Percentiles rank a stretch among this genome's conserved stretches.
Conservation (phyloP, 1,140 invertebrate genomes). For the Hylaeus volcanicus region DNA sequence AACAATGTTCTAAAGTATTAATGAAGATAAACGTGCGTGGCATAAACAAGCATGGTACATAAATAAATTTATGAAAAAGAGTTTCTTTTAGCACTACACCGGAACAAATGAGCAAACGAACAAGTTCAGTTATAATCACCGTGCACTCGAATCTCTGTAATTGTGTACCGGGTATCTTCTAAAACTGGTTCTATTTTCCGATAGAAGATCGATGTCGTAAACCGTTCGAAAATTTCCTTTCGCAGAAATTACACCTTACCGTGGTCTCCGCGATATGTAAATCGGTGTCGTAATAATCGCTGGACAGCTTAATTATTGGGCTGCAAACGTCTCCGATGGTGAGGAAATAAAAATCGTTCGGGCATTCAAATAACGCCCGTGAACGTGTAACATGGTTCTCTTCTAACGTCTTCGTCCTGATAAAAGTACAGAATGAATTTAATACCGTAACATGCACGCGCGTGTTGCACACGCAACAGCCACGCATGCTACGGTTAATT, state of each 20-base stretch:
- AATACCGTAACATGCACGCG: constrained; percentile 56
- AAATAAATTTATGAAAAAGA: no score
- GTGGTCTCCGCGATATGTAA: constrained; percentile 14
- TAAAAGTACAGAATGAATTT: constrained; percentile 52
- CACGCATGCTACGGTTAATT: constrained; percentile 65
- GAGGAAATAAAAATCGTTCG: neutral
- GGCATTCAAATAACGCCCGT: neutral
- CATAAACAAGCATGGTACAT: no score
- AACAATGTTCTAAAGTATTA: no score
- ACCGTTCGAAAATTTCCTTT: constrained; percentile 5
- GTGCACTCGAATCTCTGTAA: no score
- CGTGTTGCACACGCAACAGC: constrained; percentile 48
- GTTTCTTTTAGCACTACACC: no score
- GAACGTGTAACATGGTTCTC: neutral
- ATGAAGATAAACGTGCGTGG: no score
- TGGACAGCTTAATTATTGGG: constrained; percentile 43
- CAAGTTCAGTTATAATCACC: neutral
- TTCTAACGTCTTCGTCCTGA: constrained; percentile 26
- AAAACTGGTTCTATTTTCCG: constrained; percentile 6
- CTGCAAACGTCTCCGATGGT: constrained; percentile 16
- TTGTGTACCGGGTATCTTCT: neutral
- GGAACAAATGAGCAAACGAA: neutral
- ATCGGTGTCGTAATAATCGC: constrained; percentile 25
- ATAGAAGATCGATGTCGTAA: neutral
- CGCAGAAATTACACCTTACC: constrained; percentile 13